Base-by-base conservation (phyloP, 2,797 vertebrate species). In the Columba guinea region DNA sequence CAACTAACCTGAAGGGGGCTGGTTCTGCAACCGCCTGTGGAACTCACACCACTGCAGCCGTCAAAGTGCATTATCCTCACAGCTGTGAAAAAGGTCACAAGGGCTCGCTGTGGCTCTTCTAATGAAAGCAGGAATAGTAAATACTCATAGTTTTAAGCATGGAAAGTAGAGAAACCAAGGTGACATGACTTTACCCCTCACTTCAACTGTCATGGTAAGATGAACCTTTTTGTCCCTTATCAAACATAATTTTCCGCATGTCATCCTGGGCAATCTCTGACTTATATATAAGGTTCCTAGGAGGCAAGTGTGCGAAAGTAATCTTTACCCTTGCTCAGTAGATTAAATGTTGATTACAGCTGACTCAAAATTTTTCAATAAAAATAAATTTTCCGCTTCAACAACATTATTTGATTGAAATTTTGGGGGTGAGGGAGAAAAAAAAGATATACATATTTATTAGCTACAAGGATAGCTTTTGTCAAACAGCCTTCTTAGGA, bases 31-130 rank as follows among this genome's bases (percentile, higher is more conserved):
- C 92, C 73, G 52, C 48, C 76, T 5, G 24, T 28, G 44, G 80
- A 80, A 79, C 58, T 18, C 15, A 5, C 5, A 52, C 12, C 0
- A 0, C 80, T 75, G 76, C 71, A 83, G 70, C 60, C 0, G 0
- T 79, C 90, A 51, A 32, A 35, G 11, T 2, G 11, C 51, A 18
- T 80, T 64, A 91, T 11, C 67, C 70, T 85, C 41, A 24, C 27
- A 8, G 75, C 67, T 68, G 80, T 27, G 13, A 18, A n/a, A 55
- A 63, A 55, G 70, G 63, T 76, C 91, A 93, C 52, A 46, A 4
- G 23, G 52, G 32, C 60, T 88, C 39, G 67, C 69, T 71, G 56
- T 2, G 39, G 82, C 81, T 81, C 65, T 24, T 58, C 56, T 60
- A 19, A 62, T 55, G 37, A 86, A 82, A 89, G 56, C 34, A 94